These are phyloP conservation scores for Sitta europaea DNA, from an alignment of 2,113 vertebrate species.

Conservation along the genomic window DNA sequence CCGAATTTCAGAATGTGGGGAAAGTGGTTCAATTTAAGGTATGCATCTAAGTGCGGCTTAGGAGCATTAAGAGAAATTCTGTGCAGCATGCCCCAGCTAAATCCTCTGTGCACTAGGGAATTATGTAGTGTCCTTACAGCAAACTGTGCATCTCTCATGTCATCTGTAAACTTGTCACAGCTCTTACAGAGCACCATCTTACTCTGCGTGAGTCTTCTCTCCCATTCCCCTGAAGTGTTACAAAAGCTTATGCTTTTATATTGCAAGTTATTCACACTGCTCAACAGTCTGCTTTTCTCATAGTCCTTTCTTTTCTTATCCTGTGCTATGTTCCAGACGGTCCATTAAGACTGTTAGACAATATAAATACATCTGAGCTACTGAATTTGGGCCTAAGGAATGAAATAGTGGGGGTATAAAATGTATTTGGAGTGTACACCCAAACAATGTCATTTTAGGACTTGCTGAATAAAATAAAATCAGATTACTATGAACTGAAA, in stretches of 20 bases:
- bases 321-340: not conserved
- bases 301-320: not conserved
- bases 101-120: not conserved
- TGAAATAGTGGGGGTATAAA: not conserved
- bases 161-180: not conserved
- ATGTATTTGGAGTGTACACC: not conserved
- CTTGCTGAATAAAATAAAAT: not conserved
- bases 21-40: constrained; percentile 98
- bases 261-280: not conserved
- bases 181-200: not conserved
- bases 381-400: not conserved
- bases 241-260: not conserved
- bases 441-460: not conserved
- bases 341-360: not conserved
- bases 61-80: not conserved
- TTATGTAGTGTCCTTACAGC: not conserved
- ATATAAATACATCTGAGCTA: not conserved
- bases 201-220: not conserved
- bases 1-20: constrained; percentile 88
- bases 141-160: not conserved
- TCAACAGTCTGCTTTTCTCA: not conserved
- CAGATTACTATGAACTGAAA: not conserved
- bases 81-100: not conserved
- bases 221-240: not conserved
- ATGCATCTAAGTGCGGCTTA: not conserved